phyloP scores from a whole-genome alignment of 2,113 vertebrate species.

The Enhydra lutris region DNA sequence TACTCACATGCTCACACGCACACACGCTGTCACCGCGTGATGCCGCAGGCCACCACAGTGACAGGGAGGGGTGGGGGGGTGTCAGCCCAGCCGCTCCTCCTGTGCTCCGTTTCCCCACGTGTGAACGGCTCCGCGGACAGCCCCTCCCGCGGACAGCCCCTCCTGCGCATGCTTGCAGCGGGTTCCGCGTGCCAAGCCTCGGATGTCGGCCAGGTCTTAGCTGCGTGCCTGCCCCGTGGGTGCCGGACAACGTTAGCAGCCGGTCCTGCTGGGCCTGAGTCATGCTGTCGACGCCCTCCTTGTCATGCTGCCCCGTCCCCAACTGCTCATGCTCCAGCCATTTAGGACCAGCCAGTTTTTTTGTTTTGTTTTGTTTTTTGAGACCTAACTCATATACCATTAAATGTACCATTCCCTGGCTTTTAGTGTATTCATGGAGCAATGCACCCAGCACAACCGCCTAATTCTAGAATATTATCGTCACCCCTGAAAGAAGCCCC shows the following conservation, averaged over 20 bases:
- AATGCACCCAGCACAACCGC: accelerated
- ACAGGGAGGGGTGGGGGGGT: neutral
- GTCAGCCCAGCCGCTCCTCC: neutral
- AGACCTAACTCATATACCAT: too few relatives aligned
- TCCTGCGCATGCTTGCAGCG: neutral
- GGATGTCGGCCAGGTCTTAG: neutral
- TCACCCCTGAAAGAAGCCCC: accelerated
- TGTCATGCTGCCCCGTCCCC: neutral
- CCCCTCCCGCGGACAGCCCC: accelerated
- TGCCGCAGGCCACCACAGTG: accelerated
- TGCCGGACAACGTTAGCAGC: neutral
- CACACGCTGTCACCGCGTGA: too few relatives aligned
- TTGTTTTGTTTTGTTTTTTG: too few relatives aligned
- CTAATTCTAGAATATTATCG: neutral
- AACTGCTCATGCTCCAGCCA: accelerated
- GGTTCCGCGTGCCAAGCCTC: accelerated
- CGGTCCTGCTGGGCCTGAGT: neutral
- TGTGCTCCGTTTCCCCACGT: neutral
- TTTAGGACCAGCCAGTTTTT: too few relatives aligned
- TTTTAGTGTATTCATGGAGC: neutral
- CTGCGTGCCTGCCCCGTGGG: too few relatives aligned
- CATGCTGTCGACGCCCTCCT: neutral
- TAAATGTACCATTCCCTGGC: neutral
- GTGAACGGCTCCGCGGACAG: accelerated
- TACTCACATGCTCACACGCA: accelerated